Base-by-base conservation (phyloP, 1,140 invertebrate species). In the Pararge aegeria region DNA sequence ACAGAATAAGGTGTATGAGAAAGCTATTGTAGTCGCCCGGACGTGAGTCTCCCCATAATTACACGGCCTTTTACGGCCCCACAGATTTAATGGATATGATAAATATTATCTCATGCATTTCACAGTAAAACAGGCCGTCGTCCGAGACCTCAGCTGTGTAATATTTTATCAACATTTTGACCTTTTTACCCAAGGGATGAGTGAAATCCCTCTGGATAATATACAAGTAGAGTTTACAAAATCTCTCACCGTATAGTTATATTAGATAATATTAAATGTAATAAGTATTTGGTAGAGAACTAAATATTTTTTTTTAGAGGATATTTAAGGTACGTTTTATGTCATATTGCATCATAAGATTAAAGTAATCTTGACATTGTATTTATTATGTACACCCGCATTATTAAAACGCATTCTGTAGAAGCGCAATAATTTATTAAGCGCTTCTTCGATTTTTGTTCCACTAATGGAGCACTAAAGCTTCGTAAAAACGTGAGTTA, bases 51-150 rank as follows among this genome's bases (percentile, higher is more conserved):
- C 13, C n/a, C 37, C 37, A 9, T 40, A 40, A 40, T 40, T 40
- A 40, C 37, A 40, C 37, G 37, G 37, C 13, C 29, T 40, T 40
- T 13, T 40, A 3, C 37, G 37, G 37, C 16, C n/a, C 13, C 37
- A 40, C 37, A 40, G 37, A 40, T 40, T 40, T 15, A 40, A 18
- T 40, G 10, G 16, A 40, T 40, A 40, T 40, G 37, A 40, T 15
- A 40, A 40, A 40, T 40, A 40, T 40, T 40, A 40, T 40, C 37
- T 40, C 13, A 4, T 40, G n/a, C 16, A 40, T 10, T 40, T 40
- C 16, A 40, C 37, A 40, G 10, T 5, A 40, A 37, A 40, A 40
- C 16, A 18, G 37, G 37, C 29, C 29, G 29, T 10, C 29, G 29
- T 10, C 9, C 10, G 10, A 30, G 24, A 24, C 24, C 29, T 30